Base-by-base conservation (phyloP, 1,140 invertebrate genomes). In the Delia radicum region DNA sequence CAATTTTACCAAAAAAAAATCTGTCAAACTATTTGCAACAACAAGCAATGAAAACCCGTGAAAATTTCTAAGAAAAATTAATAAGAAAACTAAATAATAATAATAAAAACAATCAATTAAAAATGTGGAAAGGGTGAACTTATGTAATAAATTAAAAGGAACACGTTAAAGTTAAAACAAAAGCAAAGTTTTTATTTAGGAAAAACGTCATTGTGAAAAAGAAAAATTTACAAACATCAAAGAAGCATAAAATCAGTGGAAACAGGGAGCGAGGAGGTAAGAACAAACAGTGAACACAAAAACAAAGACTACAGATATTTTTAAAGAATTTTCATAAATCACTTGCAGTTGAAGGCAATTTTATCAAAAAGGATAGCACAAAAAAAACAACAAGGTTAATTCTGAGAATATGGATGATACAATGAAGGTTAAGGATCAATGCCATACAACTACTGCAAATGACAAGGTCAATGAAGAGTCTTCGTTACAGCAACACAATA, bases 371-470 rank as follows among this genome's bases (percentile, higher is more conserved):
- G 48, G 21, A 18, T 55, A 21, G n/a, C 3, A 55, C 13, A 55
- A 21, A 21, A 55, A 55, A 3, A 21, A 21, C 48, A 21, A 67
- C 63, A 69, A 69, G 65, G 65, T 29, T 69, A 69, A 18, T 24
- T 69, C 6, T 33, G 21, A 69, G 29, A 69, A 18, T 18, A 69
- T 69, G 65, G 65, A 69, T 33, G 29, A 69, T 33, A 69, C 18
- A 33, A 69, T 69, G 65, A 69, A 69, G 65, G 65, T 69, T 69
- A 69, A 69, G 65, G 65, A 69, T 69, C 65, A 69, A 69, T 69
- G 65, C 15, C 65, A 67, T 67, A 27, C n/a, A 4, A 55, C 21
- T 21, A 21, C 48, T 55, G 24, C 29, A 69, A 69, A 69, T 26
- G 65, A 69, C 65, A 69, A 69, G 65, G 65, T 69, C 65, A 69